Evolutionary conservation across 2,888 invertebrate species (phyloP).

Genomic region (Abscondita cerata): DNA sequence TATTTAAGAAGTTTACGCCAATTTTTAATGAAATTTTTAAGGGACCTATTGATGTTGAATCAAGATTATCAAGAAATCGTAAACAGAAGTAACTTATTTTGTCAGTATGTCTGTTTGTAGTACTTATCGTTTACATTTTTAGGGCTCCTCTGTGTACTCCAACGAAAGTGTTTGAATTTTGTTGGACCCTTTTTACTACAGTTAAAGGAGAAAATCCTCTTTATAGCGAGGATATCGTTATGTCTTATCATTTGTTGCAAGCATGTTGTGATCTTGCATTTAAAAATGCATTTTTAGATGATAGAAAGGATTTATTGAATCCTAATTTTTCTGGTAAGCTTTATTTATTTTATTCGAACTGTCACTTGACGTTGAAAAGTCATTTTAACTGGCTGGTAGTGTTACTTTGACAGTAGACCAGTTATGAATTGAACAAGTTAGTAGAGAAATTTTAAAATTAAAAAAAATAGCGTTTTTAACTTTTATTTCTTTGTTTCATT

Average conservation of each 20-base stretch:
- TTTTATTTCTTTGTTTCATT: no score
- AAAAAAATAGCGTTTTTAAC: no score
- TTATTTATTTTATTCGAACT: no score
- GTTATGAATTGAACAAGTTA: no score
- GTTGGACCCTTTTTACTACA: constrained; percentile 92
- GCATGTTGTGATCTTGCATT: constrained; percentile 92
- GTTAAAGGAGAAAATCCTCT: constrained; percentile 86
- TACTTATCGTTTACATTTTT: no score
- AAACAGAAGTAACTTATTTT: constrained; percentile 69
- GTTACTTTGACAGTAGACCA: background rate
- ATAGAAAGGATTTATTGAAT: constrained; percentile 86
- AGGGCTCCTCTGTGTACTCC: constrained; percentile 81
- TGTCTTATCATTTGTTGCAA: constrained; percentile 89
- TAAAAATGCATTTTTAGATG: constrained; percentile 81
- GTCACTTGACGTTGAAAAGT: no score
- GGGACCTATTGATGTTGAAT: constrained; percentile 66
- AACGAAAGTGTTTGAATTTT: constrained; percentile 87
- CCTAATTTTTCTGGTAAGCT: constrained; percentile 75
- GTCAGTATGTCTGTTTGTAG: no score
- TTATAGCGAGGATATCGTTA: constrained; percentile 91
- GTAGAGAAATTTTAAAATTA: no score
- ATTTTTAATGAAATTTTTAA: constrained; percentile 88
- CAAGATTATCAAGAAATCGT: constrained; percentile 66
- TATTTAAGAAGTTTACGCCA: constrained; percentile 90
- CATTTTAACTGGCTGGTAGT: background rate